A percentile compares a stretch with the other conserved stretches of the same genome.
phyloP scores from a whole-genome alignment of 2,113 vertebrate species.

The Hiodon alosoides region DNA sequence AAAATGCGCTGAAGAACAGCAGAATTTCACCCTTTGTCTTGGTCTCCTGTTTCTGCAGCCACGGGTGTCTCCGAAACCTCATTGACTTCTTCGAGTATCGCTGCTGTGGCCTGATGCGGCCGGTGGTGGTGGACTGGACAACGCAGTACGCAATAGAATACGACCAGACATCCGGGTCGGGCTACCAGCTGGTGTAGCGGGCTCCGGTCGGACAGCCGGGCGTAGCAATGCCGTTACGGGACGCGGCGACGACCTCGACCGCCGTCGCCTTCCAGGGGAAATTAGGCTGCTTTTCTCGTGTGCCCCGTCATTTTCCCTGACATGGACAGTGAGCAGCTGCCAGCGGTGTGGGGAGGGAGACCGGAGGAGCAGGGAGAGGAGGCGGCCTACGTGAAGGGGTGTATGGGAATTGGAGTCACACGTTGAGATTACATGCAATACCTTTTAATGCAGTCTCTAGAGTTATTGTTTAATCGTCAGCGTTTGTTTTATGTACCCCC shows the following conservation, averaged over 20 bases:
- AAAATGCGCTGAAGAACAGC: no score
- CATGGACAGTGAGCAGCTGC: conserved; percentile 76
- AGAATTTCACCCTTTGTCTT: no score
- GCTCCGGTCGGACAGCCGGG: conserved; percentile 55
- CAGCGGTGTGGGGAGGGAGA: conserved; percentile 54
- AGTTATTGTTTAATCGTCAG: conserved; percentile 24
- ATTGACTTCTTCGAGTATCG: conserved; percentile 99
- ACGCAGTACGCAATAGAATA: conserved; percentile 97
- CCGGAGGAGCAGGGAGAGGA: conserved; percentile 54
- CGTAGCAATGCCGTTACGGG: conserved; percentile 80
- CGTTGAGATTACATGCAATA: conserved; percentile 34
- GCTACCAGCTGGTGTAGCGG: conserved; percentile 93
- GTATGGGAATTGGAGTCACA: conserved; percentile 57
- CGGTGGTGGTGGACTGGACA: conserved; percentile 93
- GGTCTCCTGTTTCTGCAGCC: conserved; percentile 60
- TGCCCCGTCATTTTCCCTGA: conserved; percentile 50
- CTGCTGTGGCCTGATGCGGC: conserved; percentile 95
- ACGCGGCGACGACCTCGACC: conserved; percentile 49
- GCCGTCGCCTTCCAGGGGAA: conserved; percentile 38
- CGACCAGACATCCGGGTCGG: conserved; percentile 92
- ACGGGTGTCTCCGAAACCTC: conserved; percentile 92
- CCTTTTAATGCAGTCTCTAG: conserved; percentile 46
- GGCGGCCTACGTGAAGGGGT: conserved; percentile 58
- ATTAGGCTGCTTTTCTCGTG: conserved; percentile 57
- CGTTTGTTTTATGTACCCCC: conserved; percentile 44